Conservation (phyloP, 2,888 invertebrate species). For the Craniophora ligustri region DNA sequence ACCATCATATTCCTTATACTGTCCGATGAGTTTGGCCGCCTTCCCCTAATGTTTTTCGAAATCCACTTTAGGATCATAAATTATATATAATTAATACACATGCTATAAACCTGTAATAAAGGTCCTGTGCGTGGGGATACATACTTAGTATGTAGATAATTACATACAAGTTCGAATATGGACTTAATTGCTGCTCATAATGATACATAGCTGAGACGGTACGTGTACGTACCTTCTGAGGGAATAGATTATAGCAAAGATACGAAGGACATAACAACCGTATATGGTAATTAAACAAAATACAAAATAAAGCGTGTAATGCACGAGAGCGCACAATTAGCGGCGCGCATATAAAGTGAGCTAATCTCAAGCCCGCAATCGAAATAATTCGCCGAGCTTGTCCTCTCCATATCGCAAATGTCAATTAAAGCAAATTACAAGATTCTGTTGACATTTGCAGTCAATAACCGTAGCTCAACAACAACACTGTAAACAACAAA, state of each 20-base stretch:
- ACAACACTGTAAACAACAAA: conserved; percentile 23
- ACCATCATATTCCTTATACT: too few relatives aligned
- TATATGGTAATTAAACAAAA: neutral
- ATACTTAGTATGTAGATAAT: too few relatives aligned
- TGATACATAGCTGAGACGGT: neutral
- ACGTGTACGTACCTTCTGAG: neutral
- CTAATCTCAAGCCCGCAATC: conserved; percentile 29
- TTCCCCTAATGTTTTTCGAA: too few relatives aligned
- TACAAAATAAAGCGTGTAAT: neutral
- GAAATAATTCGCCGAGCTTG: conserved; percentile 33
- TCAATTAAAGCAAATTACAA: conserved; percentile 46
- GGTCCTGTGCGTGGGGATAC: too few relatives aligned
- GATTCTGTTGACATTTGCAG: conserved; percentile 46
- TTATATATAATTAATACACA: too few relatives aligned
- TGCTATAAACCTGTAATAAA: too few relatives aligned
- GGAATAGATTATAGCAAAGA: neutral
- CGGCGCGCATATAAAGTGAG: conserved; percentile 28
- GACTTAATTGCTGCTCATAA: too few relatives aligned
- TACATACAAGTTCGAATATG: too few relatives aligned
- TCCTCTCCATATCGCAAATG: conserved; percentile 45
- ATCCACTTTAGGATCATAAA: too few relatives aligned
- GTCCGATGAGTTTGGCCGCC: too few relatives aligned
- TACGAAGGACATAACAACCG: neutral
- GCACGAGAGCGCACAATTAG: conserved; percentile 26
- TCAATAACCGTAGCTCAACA: conserved; percentile 37